Conservation (phyloP, 35 echinoderm and acorn worm genomes). For the Anneissia japonica region DNA sequence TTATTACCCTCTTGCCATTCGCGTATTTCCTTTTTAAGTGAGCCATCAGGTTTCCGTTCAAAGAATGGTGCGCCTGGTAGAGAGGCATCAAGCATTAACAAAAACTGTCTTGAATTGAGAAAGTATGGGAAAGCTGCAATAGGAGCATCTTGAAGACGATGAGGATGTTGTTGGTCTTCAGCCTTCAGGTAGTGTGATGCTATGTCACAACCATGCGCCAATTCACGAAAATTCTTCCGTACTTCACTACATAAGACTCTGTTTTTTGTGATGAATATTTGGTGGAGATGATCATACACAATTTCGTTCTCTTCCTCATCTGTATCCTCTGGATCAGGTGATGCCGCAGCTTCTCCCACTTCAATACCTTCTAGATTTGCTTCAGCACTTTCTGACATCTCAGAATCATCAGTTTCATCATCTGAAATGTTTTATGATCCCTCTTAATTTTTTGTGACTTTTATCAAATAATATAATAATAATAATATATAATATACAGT, state of each 20-base stretch:
- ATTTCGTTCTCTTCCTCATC: neutral
- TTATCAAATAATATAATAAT: no score
- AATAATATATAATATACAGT: no score
- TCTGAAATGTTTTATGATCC: neutral
- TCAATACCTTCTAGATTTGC: neutral
- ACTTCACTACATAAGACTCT: constrained; percentile 45
- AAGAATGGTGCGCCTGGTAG: constrained; percentile 28
- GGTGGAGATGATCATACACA: neutral
- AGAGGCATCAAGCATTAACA: constrained; percentile 38
- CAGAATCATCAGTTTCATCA: neutral
- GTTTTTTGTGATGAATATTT: constrained; percentile 40
- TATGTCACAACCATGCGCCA: constrained; percentile 26
- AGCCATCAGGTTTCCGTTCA: constrained; percentile 19
- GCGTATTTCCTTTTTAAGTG: constrained; percentile 22
- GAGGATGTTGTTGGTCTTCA: constrained; percentile 1
- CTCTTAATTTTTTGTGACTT: no score
- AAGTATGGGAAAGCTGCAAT: constrained; percentile 23
- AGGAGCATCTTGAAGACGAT: constrained; percentile 39
- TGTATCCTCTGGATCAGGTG: neutral
- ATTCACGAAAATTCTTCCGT: constrained; percentile 38
- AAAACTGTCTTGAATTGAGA: constrained; percentile 40
- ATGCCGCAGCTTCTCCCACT: no score
- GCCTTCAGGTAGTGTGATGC: neutral
- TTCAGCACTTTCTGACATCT: neutral
- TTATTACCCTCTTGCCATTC: constrained; percentile 30